Conservation (phyloP, 2,888 invertebrate species). For the Rhyacophila evoluta region DNA sequence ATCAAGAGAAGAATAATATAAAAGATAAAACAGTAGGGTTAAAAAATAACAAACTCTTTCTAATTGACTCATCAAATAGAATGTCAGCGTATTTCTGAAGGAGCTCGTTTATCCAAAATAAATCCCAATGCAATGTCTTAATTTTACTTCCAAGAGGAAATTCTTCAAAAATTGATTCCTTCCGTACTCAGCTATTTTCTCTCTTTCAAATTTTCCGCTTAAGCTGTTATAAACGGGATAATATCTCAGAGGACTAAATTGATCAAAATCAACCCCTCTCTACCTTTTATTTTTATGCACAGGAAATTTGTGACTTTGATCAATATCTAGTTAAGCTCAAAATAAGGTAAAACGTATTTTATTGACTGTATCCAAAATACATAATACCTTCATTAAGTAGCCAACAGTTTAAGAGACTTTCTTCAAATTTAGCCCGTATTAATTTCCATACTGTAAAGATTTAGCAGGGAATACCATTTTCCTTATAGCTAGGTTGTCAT, state of each 20-base stretch:
- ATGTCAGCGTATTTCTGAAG: slow-evolving; percentile 12
- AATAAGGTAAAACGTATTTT: too few relatives aligned
- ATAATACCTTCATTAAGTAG: too few relatives aligned
- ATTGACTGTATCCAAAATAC: too few relatives aligned
- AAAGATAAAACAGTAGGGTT: background rate
- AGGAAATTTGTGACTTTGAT: background rate
- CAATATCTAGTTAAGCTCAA: background rate
- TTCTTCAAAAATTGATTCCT: slow-evolving; percentile 21
- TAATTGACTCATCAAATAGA: slow-evolving; percentile 7
- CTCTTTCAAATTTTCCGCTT: slow-evolving; percentile 42
- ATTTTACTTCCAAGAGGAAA: background rate
- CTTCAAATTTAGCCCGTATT: too few relatives aligned
- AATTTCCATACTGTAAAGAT: too few relatives aligned
- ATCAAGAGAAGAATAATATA: too few relatives aligned
- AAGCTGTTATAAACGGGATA: slow-evolving; percentile 39
- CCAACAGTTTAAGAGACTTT: too few relatives aligned
- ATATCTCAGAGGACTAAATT: slow-evolving; percentile 38
- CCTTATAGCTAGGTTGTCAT: too few relatives aligned
- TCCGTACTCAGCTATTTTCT: slow-evolving; percentile 25
- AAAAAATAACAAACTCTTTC: background rate
- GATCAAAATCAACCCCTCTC: slow-evolving; percentile 27
- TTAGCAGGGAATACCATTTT: too few relatives aligned
- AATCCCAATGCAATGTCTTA: slow-evolving; percentile 16
- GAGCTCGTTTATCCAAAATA: background rate
- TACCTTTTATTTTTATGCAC: background rate